Conservation (phyloP, 2,797 vertebrate species). For the Platyrinchus mystaceus region DNA sequence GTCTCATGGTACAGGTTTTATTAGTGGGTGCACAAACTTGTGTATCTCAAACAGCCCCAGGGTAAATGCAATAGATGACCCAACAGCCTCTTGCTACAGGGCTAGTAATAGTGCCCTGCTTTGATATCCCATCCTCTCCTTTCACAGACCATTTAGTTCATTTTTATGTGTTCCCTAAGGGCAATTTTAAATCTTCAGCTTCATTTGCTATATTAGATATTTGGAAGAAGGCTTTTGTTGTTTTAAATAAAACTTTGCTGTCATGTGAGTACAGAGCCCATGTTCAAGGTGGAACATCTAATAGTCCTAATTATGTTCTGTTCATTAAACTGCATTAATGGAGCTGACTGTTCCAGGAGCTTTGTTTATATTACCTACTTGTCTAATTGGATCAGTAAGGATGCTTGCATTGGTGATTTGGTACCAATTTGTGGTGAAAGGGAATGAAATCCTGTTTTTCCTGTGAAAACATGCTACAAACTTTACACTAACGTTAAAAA, state of each 20-base stretch:
- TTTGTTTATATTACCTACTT: conserved; percentile 42
- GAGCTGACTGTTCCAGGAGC: neutral
- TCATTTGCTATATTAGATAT: conserved; percentile 27
- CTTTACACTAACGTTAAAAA: neutral
- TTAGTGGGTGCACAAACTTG: neutral
- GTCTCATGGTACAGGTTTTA: neutral
- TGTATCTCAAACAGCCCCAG: neutral
- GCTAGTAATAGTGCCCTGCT: neutral
- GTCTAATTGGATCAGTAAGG: conserved; percentile 11
- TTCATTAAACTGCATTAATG: conserved; percentile 7
- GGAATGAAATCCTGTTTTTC: neutral
- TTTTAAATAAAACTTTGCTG: neutral
- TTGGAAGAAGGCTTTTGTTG: conserved; percentile 4
- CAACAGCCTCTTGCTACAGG: neutral
- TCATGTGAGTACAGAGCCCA: neutral
- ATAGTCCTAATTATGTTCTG: neutral
- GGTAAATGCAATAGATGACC: neutral
- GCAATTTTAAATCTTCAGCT: conserved; percentile 30
- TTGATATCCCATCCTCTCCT: neutral
- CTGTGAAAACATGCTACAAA: neutral
- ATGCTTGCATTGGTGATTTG: neutral
- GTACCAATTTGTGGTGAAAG: neutral
- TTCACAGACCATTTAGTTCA: conserved; percentile 13
- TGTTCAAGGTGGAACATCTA: neutral
- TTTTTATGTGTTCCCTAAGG: neutral